phyloP scores from a whole-genome alignment of 2,888 invertebrate genomes.

The Eupeodes latifasciatus region DNA sequence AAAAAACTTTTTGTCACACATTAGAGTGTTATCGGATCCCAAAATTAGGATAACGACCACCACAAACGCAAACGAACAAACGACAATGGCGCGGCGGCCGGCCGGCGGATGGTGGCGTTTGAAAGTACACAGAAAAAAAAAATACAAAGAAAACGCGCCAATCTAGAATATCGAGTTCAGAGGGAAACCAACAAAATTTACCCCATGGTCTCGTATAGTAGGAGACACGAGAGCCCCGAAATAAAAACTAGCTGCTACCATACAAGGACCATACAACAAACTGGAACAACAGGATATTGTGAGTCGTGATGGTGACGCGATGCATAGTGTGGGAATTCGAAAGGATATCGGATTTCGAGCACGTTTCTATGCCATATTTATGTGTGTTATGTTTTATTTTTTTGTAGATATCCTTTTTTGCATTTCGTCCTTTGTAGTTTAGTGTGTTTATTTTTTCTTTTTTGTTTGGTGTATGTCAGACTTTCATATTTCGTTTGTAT shows the following conservation, averaged over 20 bases:
- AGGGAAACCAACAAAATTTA: constrained; percentile 20
- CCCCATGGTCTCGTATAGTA: not conserved
- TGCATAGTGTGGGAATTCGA: constrained; percentile 59
- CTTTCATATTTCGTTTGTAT: constrained; percentile 52
- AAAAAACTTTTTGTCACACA: constrained; percentile 64
- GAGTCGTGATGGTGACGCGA: constrained; percentile 23
- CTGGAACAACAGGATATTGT: constrained; percentile 70
- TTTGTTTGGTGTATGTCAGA: constrained; percentile 5
- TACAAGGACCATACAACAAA: constrained; percentile 51
- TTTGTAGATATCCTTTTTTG: constrained; percentile 14
- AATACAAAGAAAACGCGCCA: constrained; percentile 45
- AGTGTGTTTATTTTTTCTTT: constrained; percentile 31
- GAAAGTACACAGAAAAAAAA: constrained; percentile 2
- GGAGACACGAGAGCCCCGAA: constrained; percentile 29
- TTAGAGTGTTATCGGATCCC: constrained; percentile 63
- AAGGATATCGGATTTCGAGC: constrained; percentile 75
- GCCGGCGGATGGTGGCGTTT: constrained; percentile 42
- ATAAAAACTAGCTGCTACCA: constrained; percentile 7
- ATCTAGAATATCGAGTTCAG: constrained; percentile 39
- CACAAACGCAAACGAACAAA: constrained; percentile 39
- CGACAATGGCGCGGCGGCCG: too few relatives aligned
- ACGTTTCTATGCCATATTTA: constrained; percentile 73
- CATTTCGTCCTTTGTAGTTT: constrained; percentile 54
- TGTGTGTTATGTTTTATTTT: constrained; percentile 39
- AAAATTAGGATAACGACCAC: constrained; percentile 72